Conservation (phyloP, 2,797 vertebrate genomes). For the Okamejei kenojei region DNA sequence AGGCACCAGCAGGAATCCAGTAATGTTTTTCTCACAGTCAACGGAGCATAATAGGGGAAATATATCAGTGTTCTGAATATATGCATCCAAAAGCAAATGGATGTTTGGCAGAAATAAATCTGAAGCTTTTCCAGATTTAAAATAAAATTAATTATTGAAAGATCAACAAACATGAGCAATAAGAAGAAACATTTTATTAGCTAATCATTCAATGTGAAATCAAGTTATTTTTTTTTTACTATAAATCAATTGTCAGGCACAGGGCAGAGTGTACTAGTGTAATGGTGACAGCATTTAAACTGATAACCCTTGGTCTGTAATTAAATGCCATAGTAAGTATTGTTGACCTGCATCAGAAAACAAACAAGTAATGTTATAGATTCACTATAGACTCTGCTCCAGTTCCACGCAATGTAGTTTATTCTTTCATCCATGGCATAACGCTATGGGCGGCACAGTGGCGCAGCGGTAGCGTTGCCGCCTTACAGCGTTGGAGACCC, state of each 20-base stretch:
- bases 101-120: not conserved
- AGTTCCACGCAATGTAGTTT: not conserved
- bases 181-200: not conserved
- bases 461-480: too few species aligned
- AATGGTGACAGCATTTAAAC: not conserved
- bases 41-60: slow-evolving; percentile 24
- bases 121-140: not conserved
- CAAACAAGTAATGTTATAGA: not conserved
- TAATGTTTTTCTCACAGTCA: slow-evolving; percentile 58
- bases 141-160: not conserved
- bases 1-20: slow-evolving; percentile 60
- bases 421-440: not conserved
- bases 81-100: not conserved
- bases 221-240: not conserved
- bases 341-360: not conserved
- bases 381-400: not conserved
- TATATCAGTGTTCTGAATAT: slow-evolving; percentile 7
- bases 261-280: not conserved
- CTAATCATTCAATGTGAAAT: slow-evolving; percentile 16
- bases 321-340: not conserved
- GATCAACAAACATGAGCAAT: not conserved
- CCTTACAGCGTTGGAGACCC: too few species aligned
- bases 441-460: too few species aligned
- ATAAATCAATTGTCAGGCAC: not conserved
- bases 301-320: not conserved